Base-by-base conservation (phyloP, 2,113 vertebrate genomes). In the Campylorhamphus procurvoides region DNA sequence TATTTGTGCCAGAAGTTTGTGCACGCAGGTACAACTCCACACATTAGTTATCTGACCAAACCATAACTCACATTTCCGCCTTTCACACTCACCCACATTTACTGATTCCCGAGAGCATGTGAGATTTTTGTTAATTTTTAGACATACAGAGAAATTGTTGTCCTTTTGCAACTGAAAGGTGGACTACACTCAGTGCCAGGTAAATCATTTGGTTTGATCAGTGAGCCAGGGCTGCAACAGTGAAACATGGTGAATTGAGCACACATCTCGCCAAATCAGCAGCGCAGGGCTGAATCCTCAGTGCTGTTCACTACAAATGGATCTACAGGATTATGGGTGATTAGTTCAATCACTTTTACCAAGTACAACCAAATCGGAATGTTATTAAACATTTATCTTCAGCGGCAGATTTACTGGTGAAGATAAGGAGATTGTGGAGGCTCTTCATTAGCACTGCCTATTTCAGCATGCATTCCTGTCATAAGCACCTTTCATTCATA, bases 401-500 rank as follows among this genome's bases (percentile, higher is more conserved):
- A 12, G 68, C 14, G 59, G 83, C 39, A 90, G 80, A 88, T 96
- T 93, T 93, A 90, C 68, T 42, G 58, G 42, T 77, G 83, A 55
- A 88, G 95, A 97, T 94, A 94, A 96, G 75, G 50, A 53, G 58
- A 69, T 29, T 18, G 33, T 13, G 79, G 71, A 88, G 55, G 14
- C 33, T 74, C 56, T 85, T 58, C 85, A 80, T 88, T 59, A 93
- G 76, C 52, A 44, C 50, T 63, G 83, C 63, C 79, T 71, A 77
- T 86, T 96, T 71, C 76, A 58, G 86, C 52, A 52, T 14, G 47
- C 94, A 95, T 94, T 95, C 91, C 86, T 86, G 23, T 63, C 80
- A 90, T 28, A 77, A 94, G 86, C 83, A 94, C 86, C 88, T 94
- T 96, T 89, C 96, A 92, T 96, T 97, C 96, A 96, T 88, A 95